Evolutionary conservation across 1,140 invertebrate genomes (phyloP), one percentile per base, ranked within the genome.

Genomic region (Planococcus citri): DNA sequence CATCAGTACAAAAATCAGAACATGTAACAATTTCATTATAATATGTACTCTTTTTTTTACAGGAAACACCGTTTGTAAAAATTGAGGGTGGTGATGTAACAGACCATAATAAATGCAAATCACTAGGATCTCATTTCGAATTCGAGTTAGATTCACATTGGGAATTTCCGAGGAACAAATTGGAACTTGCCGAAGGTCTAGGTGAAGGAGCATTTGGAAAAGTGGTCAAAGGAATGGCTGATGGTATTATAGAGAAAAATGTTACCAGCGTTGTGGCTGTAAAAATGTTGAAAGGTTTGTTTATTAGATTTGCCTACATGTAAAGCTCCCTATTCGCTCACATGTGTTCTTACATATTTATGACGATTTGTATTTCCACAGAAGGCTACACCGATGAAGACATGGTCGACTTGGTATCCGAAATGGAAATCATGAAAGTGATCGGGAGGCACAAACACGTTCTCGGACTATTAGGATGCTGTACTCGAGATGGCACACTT

Each of bases 341-440:
- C n/a, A n/a, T n/a, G n/a, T n/a, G n/a, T n/a, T n/a, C n/a, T n/a
- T n/a, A n/a, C n/a, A n/a, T n/a, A n/a, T n/a, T n/a, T n/a, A n/a
- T n/a, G n/a, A n/a, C n/a, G n/a, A n/a, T n/a, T n/a, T n/a, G n/a
- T n/a, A 33, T 33, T 3, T 33, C 29, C 29, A 0, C 78, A 93
- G 94, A 97, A 78, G 91, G 92, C 68, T 94, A 98, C 76, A 96
- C 92, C 0, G 96, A 98, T 77, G 85, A 90, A 12, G 96, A 99
- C 77, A 90, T 99, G 88, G 92, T 93, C 81, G 95, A 97, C 75
- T 78, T 99, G 37, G 92, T 98, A 0, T 91, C 92, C 0, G 97
- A 99, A 79, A 97, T 99, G 92, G 95, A 98, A 78, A 92, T 97
- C 81, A 98, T 98, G 94, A 98, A 98, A 78, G 90, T 93, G 83